phyloP scores from a whole-genome alignment of 2,113 vertebrate species.

The Callipepla californica region DNA sequence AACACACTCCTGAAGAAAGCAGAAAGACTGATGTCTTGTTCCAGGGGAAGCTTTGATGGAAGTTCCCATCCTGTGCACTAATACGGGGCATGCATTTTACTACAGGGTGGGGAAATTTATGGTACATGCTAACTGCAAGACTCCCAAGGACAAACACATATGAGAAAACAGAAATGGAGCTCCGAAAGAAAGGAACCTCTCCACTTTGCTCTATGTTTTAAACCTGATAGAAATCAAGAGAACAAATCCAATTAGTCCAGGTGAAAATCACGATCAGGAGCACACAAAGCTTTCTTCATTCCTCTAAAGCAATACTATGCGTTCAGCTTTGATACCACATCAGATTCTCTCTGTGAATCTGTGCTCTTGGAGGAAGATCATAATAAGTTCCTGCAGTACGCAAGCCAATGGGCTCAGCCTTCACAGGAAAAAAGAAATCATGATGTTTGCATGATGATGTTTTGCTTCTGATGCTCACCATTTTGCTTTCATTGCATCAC shows the following conservation, averaged over 20 bases:
- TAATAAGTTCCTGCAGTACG: neutral
- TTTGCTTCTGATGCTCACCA: conserved; percentile 12
- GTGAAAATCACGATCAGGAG: neutral
- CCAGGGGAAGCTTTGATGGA: neutral
- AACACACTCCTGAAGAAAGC: neutral
- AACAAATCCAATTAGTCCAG: neutral
- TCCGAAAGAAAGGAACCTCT: neutral
- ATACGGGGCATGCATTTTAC: neutral
- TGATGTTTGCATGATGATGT: neutral
- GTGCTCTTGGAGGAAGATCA: neutral
- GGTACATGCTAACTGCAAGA: neutral
- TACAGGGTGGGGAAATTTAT: neutral
- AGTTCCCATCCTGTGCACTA: neutral
- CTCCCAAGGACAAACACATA: neutral
- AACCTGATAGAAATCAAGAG: neutral
- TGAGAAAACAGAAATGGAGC: neutral
- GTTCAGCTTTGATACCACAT: neutral
- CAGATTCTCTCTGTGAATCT: neutral
- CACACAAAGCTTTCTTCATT: neutral
- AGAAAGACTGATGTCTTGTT: neutral
- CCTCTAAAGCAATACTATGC: neutral
- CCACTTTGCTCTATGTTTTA: neutral
- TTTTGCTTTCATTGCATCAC: conserved; percentile 47
- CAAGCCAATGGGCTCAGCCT: neutral
- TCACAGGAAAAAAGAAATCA: neutral